Conservation (phyloP, 2,113 vertebrate species). For the Chascanopsetta lugubris region DNA sequence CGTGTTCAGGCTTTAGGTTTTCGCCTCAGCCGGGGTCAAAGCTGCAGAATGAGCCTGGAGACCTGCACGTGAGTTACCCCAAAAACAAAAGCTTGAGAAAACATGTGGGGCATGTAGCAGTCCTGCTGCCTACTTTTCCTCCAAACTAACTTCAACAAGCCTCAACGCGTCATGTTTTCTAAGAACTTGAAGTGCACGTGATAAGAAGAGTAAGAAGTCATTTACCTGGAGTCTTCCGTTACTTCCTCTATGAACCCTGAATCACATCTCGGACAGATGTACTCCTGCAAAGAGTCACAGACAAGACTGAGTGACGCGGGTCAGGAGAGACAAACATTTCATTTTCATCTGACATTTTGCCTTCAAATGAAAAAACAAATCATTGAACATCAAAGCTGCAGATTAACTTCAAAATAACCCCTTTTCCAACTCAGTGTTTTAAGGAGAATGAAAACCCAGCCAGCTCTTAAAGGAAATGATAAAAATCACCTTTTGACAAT, state of each 20-base stretch:
- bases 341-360: slow-evolving; percentile 3
- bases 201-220: not conserved
- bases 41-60: not conserved
- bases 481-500: slow-evolving; percentile 1
- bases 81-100: not conserved
- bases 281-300: slow-evolving; percentile 83
- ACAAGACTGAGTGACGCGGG: not conserved
- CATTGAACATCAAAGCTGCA: no score
- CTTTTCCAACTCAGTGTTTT: no score
- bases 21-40: slow-evolving; percentile 8
- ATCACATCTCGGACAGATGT: slow-evolving; percentile 92
- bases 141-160: slow-evolving; percentile 4
- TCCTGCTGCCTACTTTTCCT: not conserved
- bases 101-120: not conserved
- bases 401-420: no score
- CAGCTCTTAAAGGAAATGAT: not conserved
- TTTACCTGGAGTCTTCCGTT: slow-evolving; percentile 94
- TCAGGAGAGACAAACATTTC: not conserved
- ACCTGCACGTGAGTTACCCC: not conserved
- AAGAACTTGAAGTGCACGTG: slow-evolving; percentile 1
- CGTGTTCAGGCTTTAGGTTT: slow-evolving; percentile 5
- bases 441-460: no score
- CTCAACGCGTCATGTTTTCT: not conserved
- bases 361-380: no score
- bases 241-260: slow-evolving; percentile 97